Conservation (phyloP, 1,140 invertebrate genomes). For the Bemisia tabaci region DNA sequence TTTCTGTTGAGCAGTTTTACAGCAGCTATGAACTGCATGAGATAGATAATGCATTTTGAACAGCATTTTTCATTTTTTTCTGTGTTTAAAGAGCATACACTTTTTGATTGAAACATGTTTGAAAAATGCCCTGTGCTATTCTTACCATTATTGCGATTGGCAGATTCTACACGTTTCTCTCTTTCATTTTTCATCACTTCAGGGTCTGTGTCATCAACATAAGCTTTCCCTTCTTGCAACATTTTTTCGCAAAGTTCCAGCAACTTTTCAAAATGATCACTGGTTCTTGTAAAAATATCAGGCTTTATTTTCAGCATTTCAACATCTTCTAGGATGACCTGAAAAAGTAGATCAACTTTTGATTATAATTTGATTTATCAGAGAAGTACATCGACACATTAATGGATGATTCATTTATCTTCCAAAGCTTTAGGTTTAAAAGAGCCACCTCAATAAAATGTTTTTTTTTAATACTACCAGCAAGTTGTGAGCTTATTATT, state of each 20-base stretch:
- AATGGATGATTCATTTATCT: neutral
- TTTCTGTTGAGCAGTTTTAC: no score
- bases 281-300: conserved; percentile 88
- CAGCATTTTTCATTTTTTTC: no score
- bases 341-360: no score
- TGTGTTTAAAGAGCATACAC: no score
- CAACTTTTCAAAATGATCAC: conserved; percentile 92
- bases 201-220: conserved; percentile 90
- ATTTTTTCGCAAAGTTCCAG: conserved; percentile 76
- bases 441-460: neutral
- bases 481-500: no score
- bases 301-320: conserved; percentile 82
- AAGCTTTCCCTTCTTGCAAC: conserved; percentile 78
- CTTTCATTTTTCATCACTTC: conserved; percentile 91
- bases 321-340: conserved; percentile 91
- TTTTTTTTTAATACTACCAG: no score
- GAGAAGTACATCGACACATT: neutral
- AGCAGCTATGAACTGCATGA: no score
- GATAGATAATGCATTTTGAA: no score
- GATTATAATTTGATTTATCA: conserved; percentile 9
- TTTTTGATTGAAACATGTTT: conserved; percentile 1
- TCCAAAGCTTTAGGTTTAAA: neutral
- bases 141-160: conserved; percentile 72
- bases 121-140: no score
- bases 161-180: conserved; percentile 75